Evolutionary conservation across 1,140 invertebrate species (phyloP).

Genomic region (Bicyclus anynana): DNA sequence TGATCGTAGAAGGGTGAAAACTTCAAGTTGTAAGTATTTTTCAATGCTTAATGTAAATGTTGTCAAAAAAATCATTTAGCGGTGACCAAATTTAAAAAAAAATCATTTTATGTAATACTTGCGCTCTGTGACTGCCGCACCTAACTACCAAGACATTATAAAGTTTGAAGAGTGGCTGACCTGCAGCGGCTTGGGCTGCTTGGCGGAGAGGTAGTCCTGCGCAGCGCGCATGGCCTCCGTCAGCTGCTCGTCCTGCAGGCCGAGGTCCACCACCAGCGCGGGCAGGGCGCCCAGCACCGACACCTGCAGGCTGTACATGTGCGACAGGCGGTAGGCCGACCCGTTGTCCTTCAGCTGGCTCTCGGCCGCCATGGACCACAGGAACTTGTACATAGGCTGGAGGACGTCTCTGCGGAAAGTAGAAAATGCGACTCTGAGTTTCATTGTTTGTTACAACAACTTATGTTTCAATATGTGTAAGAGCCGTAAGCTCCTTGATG

Average conservation of each 20-base stretch:
- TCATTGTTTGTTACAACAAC: too few species aligned
- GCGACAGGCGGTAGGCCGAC: slow-evolving; percentile 79
- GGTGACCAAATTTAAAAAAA: too few species aligned
- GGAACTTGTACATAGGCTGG: slow-evolving; percentile 76
- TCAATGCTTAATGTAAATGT: too few species aligned
- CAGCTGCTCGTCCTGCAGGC: slow-evolving; percentile 73
- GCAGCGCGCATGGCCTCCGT: slow-evolving; percentile 69
- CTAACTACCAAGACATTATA: background rate
- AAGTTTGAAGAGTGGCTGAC: slow-evolving; percentile 70
- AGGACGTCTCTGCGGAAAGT: slow-evolving; percentile 78
- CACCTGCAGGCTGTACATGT: slow-evolving; percentile 80
- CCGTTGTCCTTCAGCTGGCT: slow-evolving; percentile 79
- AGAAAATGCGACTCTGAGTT: too few species aligned
- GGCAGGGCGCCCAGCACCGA: slow-evolving; percentile 76
- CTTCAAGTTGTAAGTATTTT: too few species aligned
- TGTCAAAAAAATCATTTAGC: too few species aligned
- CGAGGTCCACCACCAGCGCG: slow-evolving; percentile 71
- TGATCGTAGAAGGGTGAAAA: too few species aligned
- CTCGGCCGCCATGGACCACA: slow-evolving; percentile 71
- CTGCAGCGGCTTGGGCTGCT: slow-evolving; percentile 80
- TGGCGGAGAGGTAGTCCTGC: slow-evolving; percentile 77
- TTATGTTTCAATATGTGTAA: too few species aligned
- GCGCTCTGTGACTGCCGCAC: too few species aligned
- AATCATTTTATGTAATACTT: too few species aligned
- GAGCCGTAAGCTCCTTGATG: too few species aligned